phyloP scores from a whole-genome alignment of 1,140 invertebrate genomes.

The Ceratina japonica region DNA sequence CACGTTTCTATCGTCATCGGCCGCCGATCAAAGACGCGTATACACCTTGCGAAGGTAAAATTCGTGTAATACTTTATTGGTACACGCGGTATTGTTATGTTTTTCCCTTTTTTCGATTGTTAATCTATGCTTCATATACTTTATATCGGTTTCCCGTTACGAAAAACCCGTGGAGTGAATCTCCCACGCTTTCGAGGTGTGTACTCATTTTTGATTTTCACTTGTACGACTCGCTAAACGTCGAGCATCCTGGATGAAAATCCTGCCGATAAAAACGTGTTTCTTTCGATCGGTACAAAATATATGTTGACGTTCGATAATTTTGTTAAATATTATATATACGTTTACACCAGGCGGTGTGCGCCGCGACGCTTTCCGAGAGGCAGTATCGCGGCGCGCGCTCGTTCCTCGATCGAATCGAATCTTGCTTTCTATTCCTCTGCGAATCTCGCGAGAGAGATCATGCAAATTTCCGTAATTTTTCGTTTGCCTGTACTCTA shows the following conservation, averaged over 20 bases:
- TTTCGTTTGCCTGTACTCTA: background rate
- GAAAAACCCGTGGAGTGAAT: no score
- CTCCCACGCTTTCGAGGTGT: no score
- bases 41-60: no score
- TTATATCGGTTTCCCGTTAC: no score
- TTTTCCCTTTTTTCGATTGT: no score
- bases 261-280: slow-evolving; percentile 26
- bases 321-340: slow-evolving; percentile 77
- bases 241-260: no score
- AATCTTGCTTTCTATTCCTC: slow-evolving; percentile 14
- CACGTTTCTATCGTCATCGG: slow-evolving; percentile 49
- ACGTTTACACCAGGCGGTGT: slow-evolving; percentile 65
- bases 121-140: no score
- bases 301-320: slow-evolving; percentile 73
- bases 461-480: background rate
- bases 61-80: no score
- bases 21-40: background rate
- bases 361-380: slow-evolving; percentile 66
- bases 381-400: slow-evolving; percentile 58
- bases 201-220: no score
- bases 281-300: slow-evolving; percentile 63
- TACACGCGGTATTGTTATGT: no score
- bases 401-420: slow-evolving; percentile 52
- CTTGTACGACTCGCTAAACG: no score
- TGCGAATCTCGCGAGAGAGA: background rate